phyloP scores from a whole-genome alignment of 2,888 invertebrate species.

The Caenorhabditis imperialis region DNA sequence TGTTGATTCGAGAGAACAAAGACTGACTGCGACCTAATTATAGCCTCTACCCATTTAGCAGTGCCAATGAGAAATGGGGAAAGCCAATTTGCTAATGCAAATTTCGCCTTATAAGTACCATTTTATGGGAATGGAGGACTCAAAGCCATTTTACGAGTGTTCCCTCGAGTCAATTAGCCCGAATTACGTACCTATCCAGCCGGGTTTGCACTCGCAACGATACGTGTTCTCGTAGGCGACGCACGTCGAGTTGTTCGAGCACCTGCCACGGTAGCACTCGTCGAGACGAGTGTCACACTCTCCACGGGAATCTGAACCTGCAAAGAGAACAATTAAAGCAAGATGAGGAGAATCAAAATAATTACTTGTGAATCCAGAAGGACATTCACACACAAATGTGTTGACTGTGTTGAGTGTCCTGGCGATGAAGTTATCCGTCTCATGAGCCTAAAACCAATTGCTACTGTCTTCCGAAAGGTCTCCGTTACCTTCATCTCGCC shows the following conservation, averaged over 20 bases:
- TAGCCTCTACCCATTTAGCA: not conserved
- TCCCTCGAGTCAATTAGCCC: constrained; percentile 30
- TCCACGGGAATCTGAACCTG: constrained; percentile 67
- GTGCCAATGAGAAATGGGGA: constrained; percentile 13
- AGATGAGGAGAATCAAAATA: not conserved
- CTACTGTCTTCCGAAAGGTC: no score
- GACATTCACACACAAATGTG: constrained; percentile 76
- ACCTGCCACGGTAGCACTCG: constrained; percentile 71
- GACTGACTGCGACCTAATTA: no score
- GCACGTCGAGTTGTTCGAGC: constrained; percentile 74
- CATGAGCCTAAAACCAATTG: constrained; percentile 59
- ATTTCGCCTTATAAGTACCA: constrained; percentile 40
- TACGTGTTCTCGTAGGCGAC: constrained; percentile 70
- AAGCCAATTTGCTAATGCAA: constrained; percentile 47
- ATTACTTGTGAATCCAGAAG: constrained; percentile 76
- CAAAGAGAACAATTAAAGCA: not conserved
- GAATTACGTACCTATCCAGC: constrained; percentile 70
- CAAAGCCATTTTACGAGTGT: not conserved
- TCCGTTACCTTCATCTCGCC: constrained; percentile 54
- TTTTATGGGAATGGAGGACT: no score
- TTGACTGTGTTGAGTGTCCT: constrained; percentile 70
- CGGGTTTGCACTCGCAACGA: constrained; percentile 70
- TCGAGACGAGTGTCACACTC: constrained; percentile 73
- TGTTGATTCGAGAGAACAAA: no score
- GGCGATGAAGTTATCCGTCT: constrained; percentile 75